Conservation (phyloP, 2,888 invertebrate species). For the Drosophila monieri region DNA sequence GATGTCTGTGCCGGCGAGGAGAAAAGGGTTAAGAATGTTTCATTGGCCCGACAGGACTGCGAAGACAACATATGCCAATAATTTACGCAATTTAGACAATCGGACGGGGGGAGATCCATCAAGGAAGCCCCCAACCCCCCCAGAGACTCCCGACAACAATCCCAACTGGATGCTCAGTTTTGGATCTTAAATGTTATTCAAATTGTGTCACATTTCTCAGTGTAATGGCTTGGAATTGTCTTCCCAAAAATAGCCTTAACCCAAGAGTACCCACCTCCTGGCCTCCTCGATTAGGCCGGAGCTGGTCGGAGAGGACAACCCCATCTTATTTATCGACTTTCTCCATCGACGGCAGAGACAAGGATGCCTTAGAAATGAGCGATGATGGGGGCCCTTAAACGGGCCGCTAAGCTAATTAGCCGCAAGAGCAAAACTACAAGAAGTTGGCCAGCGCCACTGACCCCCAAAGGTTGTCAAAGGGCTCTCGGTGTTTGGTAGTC, state of each 20-base stretch:
- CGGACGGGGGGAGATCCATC: slow-evolving; percentile 14
- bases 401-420: slow-evolving; percentile 74
- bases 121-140: neutral
- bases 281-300: slow-evolving; percentile 46
- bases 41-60: slow-evolving; percentile 63
- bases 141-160: slow-evolving; percentile 1
- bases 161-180: slow-evolving; percentile 76
- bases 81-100: slow-evolving; percentile 75
- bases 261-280: too few relatives aligned
- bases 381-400: slow-evolving; percentile 64
- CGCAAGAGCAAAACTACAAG: slow-evolving; percentile 25
- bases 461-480: slow-evolving; percentile 63
- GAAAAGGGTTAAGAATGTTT: slow-evolving; percentile 79
- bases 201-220: slow-evolving; percentile 79
- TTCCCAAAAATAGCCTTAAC: too few relatives aligned
- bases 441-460: slow-evolving; percentile 45
- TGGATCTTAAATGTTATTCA: slow-evolving; percentile 79
- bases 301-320: neutral
- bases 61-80: slow-evolving; percentile 77
- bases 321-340: slow-evolving; percentile 63
- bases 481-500: slow-evolving; percentile 18
- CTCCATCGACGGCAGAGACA: too few relatives aligned
- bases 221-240: slow-evolving; percentile 77
- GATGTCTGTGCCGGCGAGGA: slow-evolving; percentile 51
- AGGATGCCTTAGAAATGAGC: slow-evolving; percentile 71